A percentile compares a stretch with the other conserved stretches of the same genome.
phyloP scores from a whole-genome alignment of 23 tunicate species.

The Ascidia mentula region DNA sequence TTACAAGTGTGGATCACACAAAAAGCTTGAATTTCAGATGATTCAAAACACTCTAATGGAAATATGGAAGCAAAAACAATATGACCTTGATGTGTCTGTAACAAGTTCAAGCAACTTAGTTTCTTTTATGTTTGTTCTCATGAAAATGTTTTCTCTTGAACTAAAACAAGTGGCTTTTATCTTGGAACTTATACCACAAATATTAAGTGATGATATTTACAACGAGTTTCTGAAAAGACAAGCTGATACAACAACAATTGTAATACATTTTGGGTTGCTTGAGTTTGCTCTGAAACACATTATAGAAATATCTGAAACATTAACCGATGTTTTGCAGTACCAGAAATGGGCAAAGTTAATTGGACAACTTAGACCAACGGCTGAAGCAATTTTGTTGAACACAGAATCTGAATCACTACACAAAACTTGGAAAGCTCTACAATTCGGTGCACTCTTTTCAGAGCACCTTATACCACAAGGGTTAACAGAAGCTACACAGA shows the following conservation, averaged over 20 bases:
- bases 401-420: not conserved
- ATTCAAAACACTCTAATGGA: not conserved
- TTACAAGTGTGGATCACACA: not conserved
- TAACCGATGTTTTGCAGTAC: not conserved
- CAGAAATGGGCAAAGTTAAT: slow-evolving; percentile 17
- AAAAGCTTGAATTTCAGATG: not conserved
- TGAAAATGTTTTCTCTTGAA: not conserved
- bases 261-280: slow-evolving; percentile 2
- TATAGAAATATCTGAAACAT: slow-evolving; percentile 9
- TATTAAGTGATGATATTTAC: slow-evolving; percentile 6
- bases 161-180: slow-evolving; percentile 3
- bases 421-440: slow-evolving; percentile 22
- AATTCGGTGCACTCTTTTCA: slow-evolving; percentile 50
- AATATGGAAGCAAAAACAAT: not conserved
- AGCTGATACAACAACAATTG: not conserved
- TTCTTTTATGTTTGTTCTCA: not conserved
- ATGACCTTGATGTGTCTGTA: not conserved
- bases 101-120: not conserved
- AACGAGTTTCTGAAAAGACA: slow-evolving; percentile 13
- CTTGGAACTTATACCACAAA: slow-evolving; percentile 19
- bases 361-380: not conserved
- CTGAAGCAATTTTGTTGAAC: not conserved
- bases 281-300: not conserved
- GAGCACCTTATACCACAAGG: slow-evolving; percentile 42
- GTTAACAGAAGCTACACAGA: not conserved